phyloP scores from a whole-genome alignment of 2,113 vertebrate species.

The Alouatta palliata region DNA sequence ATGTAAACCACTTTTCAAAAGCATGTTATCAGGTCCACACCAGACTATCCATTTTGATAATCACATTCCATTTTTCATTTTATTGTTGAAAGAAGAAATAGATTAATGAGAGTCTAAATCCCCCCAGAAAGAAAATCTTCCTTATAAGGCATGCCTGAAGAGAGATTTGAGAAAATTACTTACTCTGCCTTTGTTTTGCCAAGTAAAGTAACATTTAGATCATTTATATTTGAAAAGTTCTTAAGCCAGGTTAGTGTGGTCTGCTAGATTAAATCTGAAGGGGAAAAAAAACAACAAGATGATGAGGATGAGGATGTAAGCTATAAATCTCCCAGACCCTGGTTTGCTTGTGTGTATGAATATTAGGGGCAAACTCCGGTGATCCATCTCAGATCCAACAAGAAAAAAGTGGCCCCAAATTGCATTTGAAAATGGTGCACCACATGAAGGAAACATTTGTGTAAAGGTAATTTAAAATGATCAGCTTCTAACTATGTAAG shows the following conservation, averaged over 20 bases:
- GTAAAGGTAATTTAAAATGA: conserved; percentile 4
- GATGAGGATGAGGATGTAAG: not conserved
- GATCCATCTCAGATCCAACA: conserved; percentile 54
- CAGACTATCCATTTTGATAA: conserved; percentile 84
- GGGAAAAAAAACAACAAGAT: not conserved
- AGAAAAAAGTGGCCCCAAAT: conserved; percentile 38
- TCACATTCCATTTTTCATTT: conserved; percentile 85
- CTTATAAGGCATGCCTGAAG: conserved; percentile 82
- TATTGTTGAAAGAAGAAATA: conserved; percentile 83
- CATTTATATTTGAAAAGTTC: conserved; percentile 82
- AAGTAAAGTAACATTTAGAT: conserved; percentile 77
- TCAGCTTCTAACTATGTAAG: not conserved
- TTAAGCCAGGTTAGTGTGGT: conserved; percentile 75
- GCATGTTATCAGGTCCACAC: conserved; percentile 79
- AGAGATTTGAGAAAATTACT: conserved; percentile 80
- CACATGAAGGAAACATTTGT: not conserved
- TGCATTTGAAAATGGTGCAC: conserved; percentile 17
- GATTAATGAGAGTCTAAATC: conserved; percentile 84
- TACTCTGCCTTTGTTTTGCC: conserved; percentile 79
- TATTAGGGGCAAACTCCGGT: not conserved
- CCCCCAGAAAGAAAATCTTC: conserved; percentile 74
- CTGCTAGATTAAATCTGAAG: conserved; percentile 79
- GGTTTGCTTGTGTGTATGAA: not conserved
- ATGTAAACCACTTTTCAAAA: conserved; percentile 83
- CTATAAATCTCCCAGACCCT: not conserved